A percentile compares a stretch with the other conserved stretches of the same genome.
phyloP scores from a whole-genome alignment of 2,797 vertebrate species.

The Sorex maritimensis region DNA sequence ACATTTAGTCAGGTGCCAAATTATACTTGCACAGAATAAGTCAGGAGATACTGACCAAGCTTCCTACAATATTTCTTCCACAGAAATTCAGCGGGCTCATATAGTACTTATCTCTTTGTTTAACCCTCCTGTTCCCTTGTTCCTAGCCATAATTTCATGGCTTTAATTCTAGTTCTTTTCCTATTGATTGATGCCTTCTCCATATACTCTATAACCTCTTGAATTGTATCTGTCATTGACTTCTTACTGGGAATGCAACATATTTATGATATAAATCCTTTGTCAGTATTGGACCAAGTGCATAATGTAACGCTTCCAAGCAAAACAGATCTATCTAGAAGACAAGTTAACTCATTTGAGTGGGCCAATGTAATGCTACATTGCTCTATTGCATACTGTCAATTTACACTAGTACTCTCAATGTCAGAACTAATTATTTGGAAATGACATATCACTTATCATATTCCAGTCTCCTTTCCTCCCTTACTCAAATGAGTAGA shows the following conservation, averaged over 20 bases:
- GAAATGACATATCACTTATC: constrained; percentile 13
- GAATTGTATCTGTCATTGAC: neutral
- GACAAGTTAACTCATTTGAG: neutral
- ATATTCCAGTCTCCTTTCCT: neutral
- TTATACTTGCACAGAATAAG: neutral
- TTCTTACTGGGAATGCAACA: neutral
- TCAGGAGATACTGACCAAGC: neutral
- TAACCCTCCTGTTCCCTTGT: too few relatives aligned
- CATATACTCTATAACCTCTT: neutral
- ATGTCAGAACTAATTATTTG: constrained; percentile 1
- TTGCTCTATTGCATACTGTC: neutral
- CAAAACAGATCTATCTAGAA: neutral
- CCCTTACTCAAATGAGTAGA: neutral
- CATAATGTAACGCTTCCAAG: neutral
- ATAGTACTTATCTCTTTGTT: too few relatives aligned
- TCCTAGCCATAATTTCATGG: neutral
- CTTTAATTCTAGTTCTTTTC: neutral
- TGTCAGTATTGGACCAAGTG: neutral
- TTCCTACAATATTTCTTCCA: neutral
- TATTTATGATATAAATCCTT: neutral
- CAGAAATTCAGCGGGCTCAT: neutral
- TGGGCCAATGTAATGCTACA: neutral
- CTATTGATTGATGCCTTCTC: neutral
- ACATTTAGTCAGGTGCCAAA: neutral
- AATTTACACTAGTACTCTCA: neutral